Evolutionary conservation across 2,797 vertebrate species (phyloP).

Genomic region (Semaprochilodus insignis): DNA sequence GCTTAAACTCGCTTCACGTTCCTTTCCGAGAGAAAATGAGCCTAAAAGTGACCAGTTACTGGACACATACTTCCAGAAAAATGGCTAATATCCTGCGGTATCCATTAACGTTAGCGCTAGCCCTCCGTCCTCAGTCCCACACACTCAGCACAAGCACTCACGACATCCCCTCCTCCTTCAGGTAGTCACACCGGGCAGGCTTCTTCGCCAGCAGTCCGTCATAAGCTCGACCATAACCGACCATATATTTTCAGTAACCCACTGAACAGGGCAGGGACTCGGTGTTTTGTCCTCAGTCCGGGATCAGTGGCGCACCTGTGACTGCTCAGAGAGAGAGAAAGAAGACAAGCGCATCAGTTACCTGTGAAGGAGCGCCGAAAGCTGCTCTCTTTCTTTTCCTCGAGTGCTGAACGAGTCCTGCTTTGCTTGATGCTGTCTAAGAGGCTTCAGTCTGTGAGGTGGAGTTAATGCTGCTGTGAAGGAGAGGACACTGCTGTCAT

Average conservation of each 20-base stretch:
- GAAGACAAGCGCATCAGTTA: neutral
- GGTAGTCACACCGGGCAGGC: neutral
- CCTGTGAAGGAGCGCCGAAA: neutral
- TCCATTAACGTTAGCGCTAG: neutral
- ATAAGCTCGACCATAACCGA: neutral
- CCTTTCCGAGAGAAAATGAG: neutral
- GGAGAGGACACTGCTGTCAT: neutral
- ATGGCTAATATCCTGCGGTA: neutral
- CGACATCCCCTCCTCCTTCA: neutral
- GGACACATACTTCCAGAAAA: neutral
- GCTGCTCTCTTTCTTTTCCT: constrained; percentile 4
- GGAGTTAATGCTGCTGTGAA: neutral
- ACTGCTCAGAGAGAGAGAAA: neutral
- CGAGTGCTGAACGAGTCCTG: neutral
- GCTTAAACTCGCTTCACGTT: neutral
- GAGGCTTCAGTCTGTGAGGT: neutral
- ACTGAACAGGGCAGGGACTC: neutral
- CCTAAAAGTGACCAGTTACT: neutral
- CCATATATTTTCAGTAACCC: neutral
- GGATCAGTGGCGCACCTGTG: neutral
- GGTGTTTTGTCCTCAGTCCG: neutral
- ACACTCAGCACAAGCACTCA: neutral
- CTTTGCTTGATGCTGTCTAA: neutral
- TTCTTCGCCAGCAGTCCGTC: neutral
- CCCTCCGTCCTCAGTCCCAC: neutral